A percentile compares a stretch with the other conserved stretches of the same genome.
Conservation (phyloP, 2,888 invertebrate species). For the Cephonodes hylas region DNA sequence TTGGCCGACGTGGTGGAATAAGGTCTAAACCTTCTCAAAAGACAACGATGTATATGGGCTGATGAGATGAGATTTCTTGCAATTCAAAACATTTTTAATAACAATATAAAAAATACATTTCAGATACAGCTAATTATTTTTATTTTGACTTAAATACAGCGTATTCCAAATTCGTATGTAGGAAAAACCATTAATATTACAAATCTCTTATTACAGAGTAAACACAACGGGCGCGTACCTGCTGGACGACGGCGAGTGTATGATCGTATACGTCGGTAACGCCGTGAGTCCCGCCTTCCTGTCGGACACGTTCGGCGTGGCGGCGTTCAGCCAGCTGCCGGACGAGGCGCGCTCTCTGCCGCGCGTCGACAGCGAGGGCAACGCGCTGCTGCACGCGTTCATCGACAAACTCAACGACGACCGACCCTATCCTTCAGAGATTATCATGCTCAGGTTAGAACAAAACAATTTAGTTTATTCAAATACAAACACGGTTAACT, state of each 20-base stretch:
- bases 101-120: too few relatives aligned
- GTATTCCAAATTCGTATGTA: too few relatives aligned
- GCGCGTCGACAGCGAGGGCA: slow-evolving; percentile 87
- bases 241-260: slow-evolving; percentile 91
- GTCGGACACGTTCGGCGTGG: slow-evolving; percentile 88
- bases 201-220: slow-evolving; percentile 64
- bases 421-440: slow-evolving; percentile 88
- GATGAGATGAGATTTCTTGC: too few relatives aligned
- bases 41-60: too few relatives aligned
- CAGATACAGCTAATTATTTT: too few relatives aligned
- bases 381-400: slow-evolving; percentile 88
- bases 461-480: too few relatives aligned
- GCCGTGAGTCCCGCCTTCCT: slow-evolving; percentile 88
- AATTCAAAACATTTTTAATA: too few relatives aligned
- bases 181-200: too few relatives aligned
- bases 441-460: slow-evolving; percentile 89
- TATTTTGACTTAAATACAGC: too few relatives aligned
- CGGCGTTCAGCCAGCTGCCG: slow-evolving; percentile 86
- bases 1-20: too few relatives aligned
- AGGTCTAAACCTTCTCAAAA: too few relatives aligned
- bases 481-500: too few relatives aligned
- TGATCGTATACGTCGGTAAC: slow-evolving; percentile 92
- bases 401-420: slow-evolving; percentile 91
- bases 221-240: slow-evolving; percentile 93
- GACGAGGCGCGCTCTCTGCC: slow-evolving; percentile 91